phyloP scores from a whole-genome alignment of 1,140 invertebrate species.

The Cydia amplana region DNA sequence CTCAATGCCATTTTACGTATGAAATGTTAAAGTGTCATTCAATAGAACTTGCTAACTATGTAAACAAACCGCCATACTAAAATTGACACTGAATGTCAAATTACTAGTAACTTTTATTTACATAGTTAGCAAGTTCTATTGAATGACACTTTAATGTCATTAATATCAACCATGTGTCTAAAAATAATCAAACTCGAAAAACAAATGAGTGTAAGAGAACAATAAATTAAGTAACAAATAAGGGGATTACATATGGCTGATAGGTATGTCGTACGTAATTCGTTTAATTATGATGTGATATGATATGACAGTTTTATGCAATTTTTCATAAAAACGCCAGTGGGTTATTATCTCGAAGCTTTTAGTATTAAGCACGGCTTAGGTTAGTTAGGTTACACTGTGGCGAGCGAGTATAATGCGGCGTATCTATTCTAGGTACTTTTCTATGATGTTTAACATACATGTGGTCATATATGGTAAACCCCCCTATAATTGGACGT shows the following conservation, averaged over 20 bases:
- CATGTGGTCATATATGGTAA: too few relatives aligned
- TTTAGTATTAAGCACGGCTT: conserved; percentile 15
- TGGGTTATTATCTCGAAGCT: conserved; percentile 16
- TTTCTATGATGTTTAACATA: too few relatives aligned
- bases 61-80: too few relatives aligned
- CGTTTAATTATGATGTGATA: not conserved
- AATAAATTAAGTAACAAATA: not conserved
- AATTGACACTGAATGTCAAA: too few relatives aligned
- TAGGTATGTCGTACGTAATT: not conserved
- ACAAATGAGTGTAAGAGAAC: not conserved
- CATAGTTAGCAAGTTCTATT: too few relatives aligned
- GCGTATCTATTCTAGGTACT: not conserved
- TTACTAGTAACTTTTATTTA: too few relatives aligned
- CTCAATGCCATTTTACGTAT: not conserved
- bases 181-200: not conserved
- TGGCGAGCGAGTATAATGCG: not conserved
- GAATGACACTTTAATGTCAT: not conserved
- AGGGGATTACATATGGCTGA: not conserved
- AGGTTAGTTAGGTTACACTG: conserved; percentile 11
- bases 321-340: conserved; percentile 15
- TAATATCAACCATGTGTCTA: not conserved
- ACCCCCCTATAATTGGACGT: too few relatives aligned
- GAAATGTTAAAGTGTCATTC: too few relatives aligned
- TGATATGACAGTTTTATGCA: not conserved
- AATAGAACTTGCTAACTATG: too few relatives aligned